These are phyloP conservation scores for Mycteria americana DNA, from an alignment of 2,797 vertebrate species.

Conservation along the genomic window DNA sequence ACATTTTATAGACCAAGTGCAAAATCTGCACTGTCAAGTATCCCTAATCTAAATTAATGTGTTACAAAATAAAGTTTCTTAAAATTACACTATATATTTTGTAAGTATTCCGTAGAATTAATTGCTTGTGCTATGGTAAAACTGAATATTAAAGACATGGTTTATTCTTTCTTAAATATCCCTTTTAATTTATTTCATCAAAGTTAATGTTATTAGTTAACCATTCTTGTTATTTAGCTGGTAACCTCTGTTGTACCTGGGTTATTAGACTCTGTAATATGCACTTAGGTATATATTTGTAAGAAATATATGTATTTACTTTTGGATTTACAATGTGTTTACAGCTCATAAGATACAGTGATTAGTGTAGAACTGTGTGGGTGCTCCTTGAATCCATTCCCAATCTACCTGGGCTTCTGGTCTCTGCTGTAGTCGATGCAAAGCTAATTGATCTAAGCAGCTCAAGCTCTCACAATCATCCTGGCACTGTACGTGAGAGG, in stretches of 20 bases:
- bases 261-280: neutral
- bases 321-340: neutral
- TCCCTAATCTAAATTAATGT: constrained; percentile 37
- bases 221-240: neutral
- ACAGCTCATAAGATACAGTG: neutral
- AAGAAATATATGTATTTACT: neutral
- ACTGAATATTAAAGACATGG: neutral
- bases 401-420: neutral
- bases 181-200: constrained; percentile 15
- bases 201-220: constrained; percentile 1
- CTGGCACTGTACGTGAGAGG: neutral
- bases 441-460: neutral
- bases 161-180: constrained; percentile 47
- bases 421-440: neutral
- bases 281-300: neutral
- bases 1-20: constrained; percentile 19
- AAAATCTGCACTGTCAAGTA: constrained; percentile 52
- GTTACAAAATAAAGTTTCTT: constrained; percentile 26
- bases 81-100: constrained; percentile 53
- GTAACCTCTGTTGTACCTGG: neutral
- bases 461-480: neutral
- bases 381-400: neutral
- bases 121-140: constrained; percentile 14
- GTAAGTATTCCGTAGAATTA: constrained; percentile 1
- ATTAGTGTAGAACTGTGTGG: neutral